Base-by-base conservation (phyloP, 2,888 invertebrate genomes). In the Plagiodera versicolora region DNA sequence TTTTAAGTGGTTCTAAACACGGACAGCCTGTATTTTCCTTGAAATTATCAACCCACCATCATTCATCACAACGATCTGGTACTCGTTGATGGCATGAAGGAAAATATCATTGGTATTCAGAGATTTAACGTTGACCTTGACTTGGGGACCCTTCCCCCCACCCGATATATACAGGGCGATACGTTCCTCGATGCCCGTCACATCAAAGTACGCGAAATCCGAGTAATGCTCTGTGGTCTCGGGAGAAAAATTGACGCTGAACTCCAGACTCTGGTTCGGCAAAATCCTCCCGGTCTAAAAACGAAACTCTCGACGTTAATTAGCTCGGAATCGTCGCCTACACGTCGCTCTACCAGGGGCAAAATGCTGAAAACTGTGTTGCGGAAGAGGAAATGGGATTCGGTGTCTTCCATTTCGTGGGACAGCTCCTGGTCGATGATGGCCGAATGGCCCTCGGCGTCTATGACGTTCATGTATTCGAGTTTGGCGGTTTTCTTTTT, bases 1-100 rank as follows among this genome's bases (percentile, higher is more conserved):
- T n/a, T n/a, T n/a, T n/a, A n/a, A n/a, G n/a, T n/a, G n/a, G n/a
- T n/a, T n/a, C n/a, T n/a, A n/a, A n/a, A n/a, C n/a, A n/a, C n/a
- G n/a, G n/a, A n/a, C n/a, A 1, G 86, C 88, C 60, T 85, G 83
- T 65, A 88, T 87, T 65, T 85, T 82, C 8, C 88, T 87, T 83
- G 67, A 63, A 71, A 70, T 48, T 77, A 16, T 52, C 9, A 6
- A 47, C 16, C 53, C 76, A 85, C 85, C 85, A 79, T 80, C 83
- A 73, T 85, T 86, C n/a, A 78, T 80, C 18, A 82, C 83, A 14
- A 83, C 81, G 18, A 88, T 80, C 81, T 88, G 86, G 68, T 86
- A 88, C 67, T 83, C 80, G 71, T 88, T 86, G 17, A 77, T 75
- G 16, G 85, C 84, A 64, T 83, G 84, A 20, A 87, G 80, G 66